Evolutionary conservation across 2,888 invertebrate species (phyloP).

Genomic region (Ypsolopha sequella): DNA sequence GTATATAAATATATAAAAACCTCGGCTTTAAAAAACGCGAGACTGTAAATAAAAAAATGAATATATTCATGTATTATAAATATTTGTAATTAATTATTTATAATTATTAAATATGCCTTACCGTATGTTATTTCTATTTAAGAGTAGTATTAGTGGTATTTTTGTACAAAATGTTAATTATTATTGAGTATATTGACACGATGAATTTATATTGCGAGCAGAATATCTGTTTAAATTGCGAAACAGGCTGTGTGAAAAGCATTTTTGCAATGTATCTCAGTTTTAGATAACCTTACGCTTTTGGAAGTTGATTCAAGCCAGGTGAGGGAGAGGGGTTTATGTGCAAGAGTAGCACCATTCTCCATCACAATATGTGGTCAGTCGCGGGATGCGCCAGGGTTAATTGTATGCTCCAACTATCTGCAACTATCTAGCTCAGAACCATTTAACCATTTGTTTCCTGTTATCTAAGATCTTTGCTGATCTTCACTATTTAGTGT

Average conservation of each 20-base stretch:
- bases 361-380: too few species aligned
- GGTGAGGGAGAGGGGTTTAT: too few species aligned
- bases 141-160: conserved; percentile 31
- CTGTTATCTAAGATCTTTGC: too few species aligned
- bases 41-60: conserved; percentile 56
- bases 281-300: conserved; percentile 6
- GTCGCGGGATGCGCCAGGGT: too few species aligned
- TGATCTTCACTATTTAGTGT: neutral
- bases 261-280: conserved; percentile 37
- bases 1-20: conserved; percentile 13
- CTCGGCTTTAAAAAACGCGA: conserved; percentile 60
- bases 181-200: neutral
- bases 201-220: neutral
- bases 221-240: conserved; percentile 15
- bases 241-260: conserved; percentile 61
- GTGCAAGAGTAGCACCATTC: too few species aligned
- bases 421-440: too few species aligned
- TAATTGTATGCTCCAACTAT: too few species aligned
- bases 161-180: conserved; percentile 30
- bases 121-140: conserved; percentile 34
- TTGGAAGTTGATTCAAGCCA: neutral
- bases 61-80: conserved; percentile 34
- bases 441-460: too few species aligned
- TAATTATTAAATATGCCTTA: conserved; percentile 61
- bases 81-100: conserved; percentile 60